Percentiles rank a stretch among this genome's conserved stretches.
phyloP scores from a whole-genome alignment of 2,113 vertebrate species.

The Paradoxurus hermaphroditus region DNA sequence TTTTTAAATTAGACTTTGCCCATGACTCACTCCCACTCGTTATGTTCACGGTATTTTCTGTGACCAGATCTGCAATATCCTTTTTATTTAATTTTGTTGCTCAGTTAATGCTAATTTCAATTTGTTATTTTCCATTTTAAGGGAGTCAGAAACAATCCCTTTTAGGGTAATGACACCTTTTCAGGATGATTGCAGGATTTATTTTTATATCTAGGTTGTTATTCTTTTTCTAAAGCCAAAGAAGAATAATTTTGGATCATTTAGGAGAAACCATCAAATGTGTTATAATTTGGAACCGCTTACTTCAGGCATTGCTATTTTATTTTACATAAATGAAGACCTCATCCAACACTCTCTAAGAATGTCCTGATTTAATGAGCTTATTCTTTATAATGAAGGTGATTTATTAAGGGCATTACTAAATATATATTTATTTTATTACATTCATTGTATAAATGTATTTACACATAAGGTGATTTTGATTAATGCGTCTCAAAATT shows the following conservation, averaged over 20 bases:
- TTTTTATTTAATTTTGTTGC: neutral
- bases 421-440: neutral
- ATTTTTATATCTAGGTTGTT: conserved; percentile 40
- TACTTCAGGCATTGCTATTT: neutral
- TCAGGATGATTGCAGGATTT: neutral
- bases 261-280: neutral
- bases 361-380: neutral
- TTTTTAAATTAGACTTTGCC: neutral
- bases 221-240: neutral
- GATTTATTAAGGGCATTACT: neutral
- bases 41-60: neutral
- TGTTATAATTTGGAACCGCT: conserved; percentile 18
- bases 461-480: conserved; percentile 14
- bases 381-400: neutral
- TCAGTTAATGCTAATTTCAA: conserved; percentile 18
- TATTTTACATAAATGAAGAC: neutral
- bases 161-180: conserved; percentile 26
- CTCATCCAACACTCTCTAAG: neutral
- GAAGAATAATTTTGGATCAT: conserved; percentile 23
- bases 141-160: neutral
- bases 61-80: neutral
- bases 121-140: conserved; percentile 15
- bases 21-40: neutral
- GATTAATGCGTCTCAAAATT: neutral
- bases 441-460: neutral